Base-by-base conservation (phyloP, 2,888 invertebrate genomes). In the Sialis fuliginosa region DNA sequence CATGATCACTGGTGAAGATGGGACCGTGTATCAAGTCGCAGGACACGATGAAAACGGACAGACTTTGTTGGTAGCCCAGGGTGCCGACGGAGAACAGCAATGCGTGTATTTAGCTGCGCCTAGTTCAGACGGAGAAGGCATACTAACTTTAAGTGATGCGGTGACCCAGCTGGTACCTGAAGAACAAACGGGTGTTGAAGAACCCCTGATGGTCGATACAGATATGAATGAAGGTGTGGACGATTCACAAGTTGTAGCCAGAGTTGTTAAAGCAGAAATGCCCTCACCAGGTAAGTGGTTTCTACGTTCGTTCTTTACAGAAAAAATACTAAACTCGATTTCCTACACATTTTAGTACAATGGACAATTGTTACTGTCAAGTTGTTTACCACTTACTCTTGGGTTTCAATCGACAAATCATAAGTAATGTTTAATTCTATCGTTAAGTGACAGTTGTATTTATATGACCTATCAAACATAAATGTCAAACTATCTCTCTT, bases 1-100 rank as follows among this genome's bases (percentile, higher is more conserved):
- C 51, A 76, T 86, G 57, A 85, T 87, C 39, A 79, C 85, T 0
- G 86, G 86, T 0, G 87, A 87, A 54, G 87, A 88, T 57, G 87
- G 88, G n/a, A 78, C 81, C 1, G 71, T 83, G 7, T 83, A 81
- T 60, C 81, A 82, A 67, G 77, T 77, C 33, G 78, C 81, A 1
- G 81, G 86, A n/a, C 83, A 86, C 57, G 83, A 82, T 54, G 81
- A 82, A 52, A 81, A 79, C 41, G 83, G 83, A 0, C 83, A 84
- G 59, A 83, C 83, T 1, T 68, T 84, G 50, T 62, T 85, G 42
- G 78, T 84, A 42, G 79, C 82, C 2, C 78, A 80, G 50, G 81
- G 79, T 6, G 79, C 76, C 1, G 84, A 84, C 52, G 83, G 82
- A 0, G 83, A 84, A 56, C 83, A 81, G 52, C 78, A 78, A 54